These are phyloP conservation scores for Andrena chrysosceles DNA, from an alignment of 2,888 invertebrate genomes.

Conservation along the genomic window DNA sequence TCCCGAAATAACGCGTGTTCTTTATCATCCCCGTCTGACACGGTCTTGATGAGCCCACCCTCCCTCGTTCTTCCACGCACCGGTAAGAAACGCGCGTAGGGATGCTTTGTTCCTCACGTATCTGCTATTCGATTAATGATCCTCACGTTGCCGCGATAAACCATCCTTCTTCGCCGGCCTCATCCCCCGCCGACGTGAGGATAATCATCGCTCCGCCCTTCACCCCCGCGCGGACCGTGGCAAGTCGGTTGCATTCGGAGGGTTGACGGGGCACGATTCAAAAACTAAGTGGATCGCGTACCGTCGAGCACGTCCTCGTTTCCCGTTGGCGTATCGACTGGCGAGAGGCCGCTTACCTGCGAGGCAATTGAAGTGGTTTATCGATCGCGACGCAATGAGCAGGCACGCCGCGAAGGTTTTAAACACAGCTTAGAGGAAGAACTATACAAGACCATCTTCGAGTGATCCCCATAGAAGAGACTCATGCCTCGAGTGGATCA, in stretches of 20 bases:
- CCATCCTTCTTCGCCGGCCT: slow-evolving; percentile 42
- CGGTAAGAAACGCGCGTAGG: slow-evolving; percentile 29
- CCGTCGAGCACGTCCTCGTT: slow-evolving; percentile 26
- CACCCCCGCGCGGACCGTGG: not conserved
- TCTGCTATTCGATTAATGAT: slow-evolving; percentile 65
- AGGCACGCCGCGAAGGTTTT: slow-evolving; percentile 24
- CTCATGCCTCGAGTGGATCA: slow-evolving; percentile 70
- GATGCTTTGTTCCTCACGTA: slow-evolving; percentile 35
- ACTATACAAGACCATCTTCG: slow-evolving; percentile 51
- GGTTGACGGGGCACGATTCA: slow-evolving; percentile 2
- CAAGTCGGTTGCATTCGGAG: not conserved
- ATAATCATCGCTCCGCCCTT: slow-evolving; percentile 32
- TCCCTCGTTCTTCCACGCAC: slow-evolving; percentile 45
- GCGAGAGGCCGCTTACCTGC: slow-evolving; percentile 41
- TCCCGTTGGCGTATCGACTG: slow-evolving; percentile 43
- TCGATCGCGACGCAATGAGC: slow-evolving; percentile 57
- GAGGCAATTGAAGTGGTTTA: slow-evolving; percentile 57
- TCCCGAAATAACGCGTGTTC: slow-evolving; percentile 7
- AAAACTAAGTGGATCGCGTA: slow-evolving; percentile 39
- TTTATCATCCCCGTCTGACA: slow-evolving; percentile 48
- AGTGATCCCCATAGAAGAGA: slow-evolving; percentile 69
- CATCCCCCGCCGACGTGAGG: slow-evolving; percentile 17
- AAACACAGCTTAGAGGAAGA: slow-evolving; percentile 52
- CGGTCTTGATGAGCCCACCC: slow-evolving; percentile 49
- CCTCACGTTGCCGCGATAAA: slow-evolving; percentile 58